Base-by-base conservation (phyloP, 1,140 invertebrate genomes). In the Caerostris darwini region DNA sequence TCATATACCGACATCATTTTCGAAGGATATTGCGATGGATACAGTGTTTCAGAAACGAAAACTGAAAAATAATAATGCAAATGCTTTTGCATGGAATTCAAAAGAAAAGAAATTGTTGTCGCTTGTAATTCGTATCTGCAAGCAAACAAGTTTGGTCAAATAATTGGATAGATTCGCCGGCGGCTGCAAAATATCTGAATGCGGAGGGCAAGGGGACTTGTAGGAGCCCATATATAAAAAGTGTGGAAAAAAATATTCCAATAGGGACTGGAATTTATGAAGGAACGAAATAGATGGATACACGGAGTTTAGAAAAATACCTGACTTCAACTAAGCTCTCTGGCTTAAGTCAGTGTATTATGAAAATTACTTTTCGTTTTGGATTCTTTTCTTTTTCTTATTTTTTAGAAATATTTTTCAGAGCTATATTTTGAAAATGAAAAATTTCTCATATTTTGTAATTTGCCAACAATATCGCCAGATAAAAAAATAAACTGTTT, bases 111-210 rank as follows among this genome's bases (percentile, higher is more conserved):
- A 58, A 83, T 56, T 57, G 82, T 57, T 10, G 82, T 56, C 54
- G 56, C 53, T 83, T 57, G 82, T 83, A 83, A 83, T 83, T 83
- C 56, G 53, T 83, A 34, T 83, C 82, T 56, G 82, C 82, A 58
- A 83, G 82, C 56, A 83, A 83, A 83, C 82, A 83, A 57, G 17
- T 58, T 58, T 83, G 82, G 82, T 83, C 82, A 83, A 57, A 83
- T 83, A 83, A 83, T 83, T 83, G 82, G 82, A 83, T 83, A 34
- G 82, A 83, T 57, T 58, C 14, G 54, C 82, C 82, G 14, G 54
- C n/a, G 82, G 82, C 82, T 83, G 56, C 53, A 83, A 58, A 77
- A 77, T 50, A 77, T 77, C 71, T 14, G 50, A 77, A 50, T 53
- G 4, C 10, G 71, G 3, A 10, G 71, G 34, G 50, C 19, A 8